Base-by-base conservation (phyloP, 2,888 invertebrate species). In the Ceraclea dissimilis region DNA sequence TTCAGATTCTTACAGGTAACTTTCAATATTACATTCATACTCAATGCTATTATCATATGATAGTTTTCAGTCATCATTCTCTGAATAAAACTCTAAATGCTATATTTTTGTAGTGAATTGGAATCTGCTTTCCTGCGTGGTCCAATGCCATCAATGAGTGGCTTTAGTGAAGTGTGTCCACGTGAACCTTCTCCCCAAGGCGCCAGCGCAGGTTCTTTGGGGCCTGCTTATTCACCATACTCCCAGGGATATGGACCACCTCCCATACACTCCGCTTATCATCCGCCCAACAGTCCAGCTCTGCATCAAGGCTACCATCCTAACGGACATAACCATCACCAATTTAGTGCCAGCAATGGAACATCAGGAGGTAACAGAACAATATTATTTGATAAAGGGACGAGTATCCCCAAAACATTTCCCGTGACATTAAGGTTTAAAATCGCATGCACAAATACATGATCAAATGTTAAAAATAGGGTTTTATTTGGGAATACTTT, bases 1-100 rank as follows among this genome's bases (percentile, higher is more conserved):
- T 71, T 69, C 86, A 71, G 79, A 87, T 76, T 73, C 87, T 75
- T 69, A 85, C 80, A 76, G 76, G 76, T 76, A 22, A 64, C 20
- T 17, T 47, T 6, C 26, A 26, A 6, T 6, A 26, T 26, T 26
- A 26, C 10, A 26, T 26, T 6, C 10, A 10, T 26, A 6, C 10
- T 10, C 26, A 26, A 26, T 26, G 10, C 26, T 26, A 26, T 10
- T 6, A 26, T 26, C 4, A 26, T 10, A 26, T 26, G 26, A 26
- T 26, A 10, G 4, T 26, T 26, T 26, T 6, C 26, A n/a, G n/a
- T n/a, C n/a, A n/a, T n/a, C n/a, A n/a, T n/a, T n/a, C n/a, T n/a
- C n/a, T n/a, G n/a, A 26, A 26, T 26, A 26, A 6, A 26, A 26
- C 10, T 26, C 10, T 26, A 26, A 4, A 10, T 10, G 10, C 10